Percentiles rank a stretch among this genome's conserved stretches.
phyloP scores from a whole-genome alignment of 2,113 vertebrate genomes.

The Tamias sibiricus region DNA sequence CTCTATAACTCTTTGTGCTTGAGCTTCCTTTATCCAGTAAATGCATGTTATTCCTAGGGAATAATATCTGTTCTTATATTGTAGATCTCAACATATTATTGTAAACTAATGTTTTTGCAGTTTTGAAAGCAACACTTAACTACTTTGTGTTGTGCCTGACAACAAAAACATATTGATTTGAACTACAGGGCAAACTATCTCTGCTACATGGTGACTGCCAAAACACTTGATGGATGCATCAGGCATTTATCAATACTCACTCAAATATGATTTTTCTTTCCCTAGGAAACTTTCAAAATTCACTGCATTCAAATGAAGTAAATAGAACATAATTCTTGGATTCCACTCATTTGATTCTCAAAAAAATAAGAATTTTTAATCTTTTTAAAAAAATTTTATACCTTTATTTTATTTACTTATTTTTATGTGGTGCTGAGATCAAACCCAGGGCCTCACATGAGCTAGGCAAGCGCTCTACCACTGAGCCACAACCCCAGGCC shows the following conservation, averaged over 20 bases:
- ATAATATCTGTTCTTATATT: constrained; percentile 42
- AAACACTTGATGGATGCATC: constrained; percentile 2
- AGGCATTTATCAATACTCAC: neutral
- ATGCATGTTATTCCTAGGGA: constrained; percentile 40
- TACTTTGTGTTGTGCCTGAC: constrained; percentile 42
- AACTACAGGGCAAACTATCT: constrained; percentile 57
- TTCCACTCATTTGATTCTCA: neutral
- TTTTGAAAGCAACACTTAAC: constrained; percentile 65
- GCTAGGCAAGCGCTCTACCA: too few relatives aligned
- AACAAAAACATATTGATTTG: constrained; percentile 77
- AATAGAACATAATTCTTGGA: neutral
- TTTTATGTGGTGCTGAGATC: too few relatives aligned
- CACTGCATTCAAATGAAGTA: constrained; percentile 49
- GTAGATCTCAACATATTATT: constrained; percentile 4
- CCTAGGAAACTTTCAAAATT: constrained; percentile 35
- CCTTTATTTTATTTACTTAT: too few relatives aligned
- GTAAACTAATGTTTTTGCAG: constrained; percentile 59
- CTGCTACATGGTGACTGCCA: constrained; percentile 6
- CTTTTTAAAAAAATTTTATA: too few relatives aligned
- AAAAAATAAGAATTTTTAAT: too few relatives aligned
- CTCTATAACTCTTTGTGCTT: neutral
- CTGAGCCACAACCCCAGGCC: too few relatives aligned
- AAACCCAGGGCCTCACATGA: too few relatives aligned
- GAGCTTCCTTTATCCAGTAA: constrained; percentile 9
- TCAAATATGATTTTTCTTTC: constrained; percentile 56